Evolutionary conservation across 2,113 vertebrate genomes (phyloP).

Genomic region (Nibea coibor): DNA sequence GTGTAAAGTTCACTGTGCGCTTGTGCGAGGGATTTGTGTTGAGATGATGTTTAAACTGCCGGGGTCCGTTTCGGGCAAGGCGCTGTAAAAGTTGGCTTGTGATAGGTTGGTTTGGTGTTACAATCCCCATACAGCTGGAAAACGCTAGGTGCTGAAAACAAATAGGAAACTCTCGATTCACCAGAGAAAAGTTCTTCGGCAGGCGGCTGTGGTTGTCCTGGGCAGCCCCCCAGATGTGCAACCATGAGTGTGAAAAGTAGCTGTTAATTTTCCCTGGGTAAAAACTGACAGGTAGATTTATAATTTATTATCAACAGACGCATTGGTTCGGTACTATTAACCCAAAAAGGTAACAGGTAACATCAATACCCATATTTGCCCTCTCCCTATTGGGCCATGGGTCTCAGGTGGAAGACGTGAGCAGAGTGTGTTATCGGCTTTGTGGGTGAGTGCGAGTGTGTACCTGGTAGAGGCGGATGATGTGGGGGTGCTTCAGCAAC

Average conservation of each 20-base stretch:
- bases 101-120: neutral
- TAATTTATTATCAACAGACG: neutral
- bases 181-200: neutral
- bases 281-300: neutral
- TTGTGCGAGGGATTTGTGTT: neutral
- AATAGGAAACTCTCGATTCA: conserved; percentile 6
- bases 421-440: conserved; percentile 25
- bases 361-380: conserved; percentile 10
- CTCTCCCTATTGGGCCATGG: neutral
- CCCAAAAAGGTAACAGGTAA: neutral
- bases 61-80: neutral
- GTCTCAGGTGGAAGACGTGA: conserved; percentile 26
- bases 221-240: neutral
- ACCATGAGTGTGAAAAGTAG: neutral
- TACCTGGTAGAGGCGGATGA: conserved; percentile 98
- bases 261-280: neutral
- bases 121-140: conserved; percentile 5
- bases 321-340: neutral
- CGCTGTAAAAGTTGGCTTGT: neutral
- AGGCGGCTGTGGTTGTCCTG: conserved; percentile 1
- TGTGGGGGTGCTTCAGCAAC: conserved; percentile 98
- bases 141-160: conserved; percentile 2
- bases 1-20: neutral
- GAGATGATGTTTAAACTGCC: neutral
- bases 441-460: conserved; percentile 35